Percentiles rank a stretch among this genome's conserved stretches.
phyloP scores from a whole-genome alignment of 53 echinoderm and acorn worm species.

The Zoroaster sp. region DNA sequence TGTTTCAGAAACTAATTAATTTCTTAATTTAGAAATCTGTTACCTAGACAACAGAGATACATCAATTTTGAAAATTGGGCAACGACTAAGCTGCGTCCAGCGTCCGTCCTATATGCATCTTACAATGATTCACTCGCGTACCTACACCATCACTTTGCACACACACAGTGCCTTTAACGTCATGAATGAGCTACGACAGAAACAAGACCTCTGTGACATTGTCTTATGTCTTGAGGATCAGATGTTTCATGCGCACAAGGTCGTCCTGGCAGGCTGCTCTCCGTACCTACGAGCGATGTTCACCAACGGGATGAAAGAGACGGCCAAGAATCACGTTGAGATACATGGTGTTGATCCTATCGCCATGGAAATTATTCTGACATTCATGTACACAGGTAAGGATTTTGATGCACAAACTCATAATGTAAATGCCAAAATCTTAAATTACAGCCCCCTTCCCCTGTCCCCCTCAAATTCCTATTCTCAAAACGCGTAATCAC shows the following conservation, averaged over 20 bases:
- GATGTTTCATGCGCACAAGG: conserved; percentile 87
- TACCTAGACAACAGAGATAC: background rate
- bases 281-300: conserved; percentile 99
- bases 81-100: background rate
- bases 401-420: background rate
- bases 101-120: conserved; percentile 24
- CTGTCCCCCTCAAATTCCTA: no score
- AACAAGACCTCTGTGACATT: conserved; percentile 90
- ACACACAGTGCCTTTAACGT: conserved; percentile 92
- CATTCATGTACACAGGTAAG: conserved; percentile 96
- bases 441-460: no score
- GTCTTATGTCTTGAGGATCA: conserved; percentile 89
- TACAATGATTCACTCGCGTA: conserved; percentile 88
- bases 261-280: conserved; percentile 96
- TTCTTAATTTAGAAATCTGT: background rate
- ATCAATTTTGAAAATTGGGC: background rate
- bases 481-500: no score
- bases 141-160: conserved; percentile 92
- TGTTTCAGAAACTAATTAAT: no score
- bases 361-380: conserved; percentile 98
- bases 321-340: conserved; percentile 87
- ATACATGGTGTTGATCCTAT: conserved; percentile 96
- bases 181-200: conserved; percentile 89
- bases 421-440: no score
- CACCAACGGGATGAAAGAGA: conserved; percentile 99